Evolutionary conservation across 2,113 vertebrate genomes (phyloP).

Genomic region (Hymenochirus boettgeri): DNA sequence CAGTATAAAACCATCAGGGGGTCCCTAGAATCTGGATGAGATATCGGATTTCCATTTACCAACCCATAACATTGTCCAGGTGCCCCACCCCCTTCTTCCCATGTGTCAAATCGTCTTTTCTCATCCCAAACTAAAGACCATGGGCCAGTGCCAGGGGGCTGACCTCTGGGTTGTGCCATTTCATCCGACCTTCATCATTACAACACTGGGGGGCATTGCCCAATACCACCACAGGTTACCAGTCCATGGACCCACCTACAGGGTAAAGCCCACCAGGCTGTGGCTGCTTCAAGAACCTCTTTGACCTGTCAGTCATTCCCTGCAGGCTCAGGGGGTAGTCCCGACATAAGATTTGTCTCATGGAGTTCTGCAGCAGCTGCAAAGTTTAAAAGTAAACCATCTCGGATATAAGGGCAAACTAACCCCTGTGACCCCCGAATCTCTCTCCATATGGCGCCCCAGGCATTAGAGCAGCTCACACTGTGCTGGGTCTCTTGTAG

Average conservation of each 20-base stretch:
- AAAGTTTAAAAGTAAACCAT: no score
- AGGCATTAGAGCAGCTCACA: no score
- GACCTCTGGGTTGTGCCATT: no score
- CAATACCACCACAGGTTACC: not conserved
- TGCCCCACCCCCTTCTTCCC: not conserved
- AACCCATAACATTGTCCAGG: not conserved
- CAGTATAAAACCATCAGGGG: no score
- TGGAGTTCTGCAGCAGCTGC: not conserved
- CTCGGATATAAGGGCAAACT: no score
- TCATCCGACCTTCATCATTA: no score
- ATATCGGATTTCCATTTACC: no score
- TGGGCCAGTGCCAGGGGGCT: not conserved
- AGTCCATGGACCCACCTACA: no score
- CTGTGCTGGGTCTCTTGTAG: no score
- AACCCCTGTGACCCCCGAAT: no score
- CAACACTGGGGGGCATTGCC: not conserved
- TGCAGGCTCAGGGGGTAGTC: not conserved
- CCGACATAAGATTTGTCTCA: not conserved
- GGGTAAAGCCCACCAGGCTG: not conserved
- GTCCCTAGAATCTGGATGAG: no score
- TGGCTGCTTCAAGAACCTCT: slow-evolving; percentile 9
- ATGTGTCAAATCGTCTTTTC: not conserved
- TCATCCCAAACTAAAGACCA: not conserved
- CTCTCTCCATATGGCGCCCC: not conserved
- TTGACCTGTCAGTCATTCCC: not conserved